Evolutionary conservation across 2,113 vertebrate species (phyloP).

Genomic region (Serinus canaria): DNA sequence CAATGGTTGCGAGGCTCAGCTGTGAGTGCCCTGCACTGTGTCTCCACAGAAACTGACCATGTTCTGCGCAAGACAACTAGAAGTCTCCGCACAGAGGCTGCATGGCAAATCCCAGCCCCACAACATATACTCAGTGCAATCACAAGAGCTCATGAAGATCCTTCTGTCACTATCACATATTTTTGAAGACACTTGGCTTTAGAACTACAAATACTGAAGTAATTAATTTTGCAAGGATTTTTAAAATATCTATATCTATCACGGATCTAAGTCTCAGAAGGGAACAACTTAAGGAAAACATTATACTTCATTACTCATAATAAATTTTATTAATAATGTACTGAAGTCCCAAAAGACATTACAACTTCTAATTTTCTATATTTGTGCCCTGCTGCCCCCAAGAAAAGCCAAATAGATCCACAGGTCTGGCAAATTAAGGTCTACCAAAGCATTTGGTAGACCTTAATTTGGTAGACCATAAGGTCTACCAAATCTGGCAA

Average conservation of each 20-base stretch:
- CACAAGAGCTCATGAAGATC: background rate
- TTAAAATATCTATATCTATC: background rate
- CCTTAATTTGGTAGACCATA: too few species aligned
- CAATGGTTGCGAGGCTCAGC: background rate
- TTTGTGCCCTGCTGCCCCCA: background rate
- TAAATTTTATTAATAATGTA: background rate
- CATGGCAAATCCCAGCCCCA: rapidly evolving
- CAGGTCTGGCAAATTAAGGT: background rate
- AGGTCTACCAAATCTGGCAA: background rate
- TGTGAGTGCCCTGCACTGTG: background rate
- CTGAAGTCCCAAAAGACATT: background rate
- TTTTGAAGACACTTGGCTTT: background rate
- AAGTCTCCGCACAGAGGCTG: background rate
- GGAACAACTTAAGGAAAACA: background rate
- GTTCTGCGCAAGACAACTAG: rapidly evolving
- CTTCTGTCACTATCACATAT: background rate
- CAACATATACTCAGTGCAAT: rapidly evolving
- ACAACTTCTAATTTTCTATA: background rate
- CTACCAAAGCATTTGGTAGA: background rate
- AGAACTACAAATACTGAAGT: background rate
- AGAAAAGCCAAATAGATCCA: background rate
- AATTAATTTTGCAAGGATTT: background rate
- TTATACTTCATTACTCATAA: background rate
- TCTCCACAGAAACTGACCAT: rapidly evolving
- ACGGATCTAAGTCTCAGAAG: background rate